A percentile compares a stretch with the other conserved stretches of the same genome.
phyloP scores from a whole-genome alignment of 2,113 vertebrate species.

The Oophaga pumilio region DNA sequence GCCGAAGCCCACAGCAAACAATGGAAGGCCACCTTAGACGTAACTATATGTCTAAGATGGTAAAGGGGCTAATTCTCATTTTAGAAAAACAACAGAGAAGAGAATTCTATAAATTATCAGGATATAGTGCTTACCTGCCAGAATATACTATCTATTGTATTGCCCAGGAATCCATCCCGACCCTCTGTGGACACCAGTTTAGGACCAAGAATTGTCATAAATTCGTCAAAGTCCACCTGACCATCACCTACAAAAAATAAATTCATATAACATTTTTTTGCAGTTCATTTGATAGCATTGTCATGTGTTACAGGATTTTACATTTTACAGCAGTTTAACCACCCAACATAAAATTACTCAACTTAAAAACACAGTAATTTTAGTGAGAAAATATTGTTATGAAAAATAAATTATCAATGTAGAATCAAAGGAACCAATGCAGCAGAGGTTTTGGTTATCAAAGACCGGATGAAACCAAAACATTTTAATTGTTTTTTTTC shows the following conservation, averaged over 20 bases:
- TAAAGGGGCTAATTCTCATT: background rate
- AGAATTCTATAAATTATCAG: background rate
- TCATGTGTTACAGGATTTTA: background rate
- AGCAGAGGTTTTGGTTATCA: no score
- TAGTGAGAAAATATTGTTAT: background rate
- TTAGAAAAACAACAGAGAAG: background rate
- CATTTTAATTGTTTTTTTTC: no score
- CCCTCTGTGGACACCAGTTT: constrained; percentile 94
- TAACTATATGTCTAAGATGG: no score
- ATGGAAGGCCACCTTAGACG: no score
- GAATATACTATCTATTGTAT: constrained; percentile 97
- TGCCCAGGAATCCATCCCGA: constrained; percentile 92
- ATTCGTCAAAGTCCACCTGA: constrained; percentile 96
- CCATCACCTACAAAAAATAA: constrained; percentile 83
- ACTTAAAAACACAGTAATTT: background rate
- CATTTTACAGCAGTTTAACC: no score
- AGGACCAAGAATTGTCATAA: constrained; percentile 97
- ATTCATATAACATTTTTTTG: constrained; percentile 1
- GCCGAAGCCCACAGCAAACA: no score
- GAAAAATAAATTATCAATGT: no score
- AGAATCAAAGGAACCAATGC: no score
- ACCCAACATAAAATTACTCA: background rate
- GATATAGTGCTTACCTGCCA: constrained; percentile 84
- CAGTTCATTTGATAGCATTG: background rate
- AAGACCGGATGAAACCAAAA: no score